Base-by-base conservation (phyloP, 1,140 invertebrate species). In the Pseudomyrmex pallidus region DNA sequence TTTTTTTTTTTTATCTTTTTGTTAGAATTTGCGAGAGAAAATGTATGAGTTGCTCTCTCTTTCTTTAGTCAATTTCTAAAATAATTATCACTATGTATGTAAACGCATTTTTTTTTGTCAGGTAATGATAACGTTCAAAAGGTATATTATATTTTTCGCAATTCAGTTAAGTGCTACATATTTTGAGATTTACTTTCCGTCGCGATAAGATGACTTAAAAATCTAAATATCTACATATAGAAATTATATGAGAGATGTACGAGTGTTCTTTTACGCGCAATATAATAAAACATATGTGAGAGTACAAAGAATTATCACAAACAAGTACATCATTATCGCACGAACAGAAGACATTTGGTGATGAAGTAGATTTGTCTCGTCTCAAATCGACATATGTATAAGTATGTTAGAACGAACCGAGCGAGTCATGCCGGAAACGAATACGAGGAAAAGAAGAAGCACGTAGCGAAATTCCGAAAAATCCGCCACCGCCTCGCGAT, bases 61-160 rank as follows among this genome's bases (percentile, higher is more conserved):
- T 8, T 74, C 2, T 25, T 2, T 74, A n/a, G 22, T 78, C 68
- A 80, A 22, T 59, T 4, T 70, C 76, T 80, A 80, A 80, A 80
- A 80, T 80, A 80, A 80, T 72, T 70, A 80, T 68, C 64, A 20
- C 76, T 80, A 72, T 80, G 20, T 48, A 22, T 63, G 54, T 70
- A 80, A 54, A 56, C 66, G 15, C 44, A 46, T 17, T 17, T 17
- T 46, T 35, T 80, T 35, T 25, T n/a, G n/a, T 80, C 76, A 80
- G 76, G 76, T 80, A 80, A 70, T 80, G 61, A 61, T 80, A 61
- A 66, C 54, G 15, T 80, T 80, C 50, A n/a, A 70, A 80, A 62
- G 76, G 54, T 80, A 80, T 66, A 72, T n/a, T 15, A 17, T 44
- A 68, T 7, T 68, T 20, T 15, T 25, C 50, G 12, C 44, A 35